Percentiles rank a stretch among this genome's conserved stretches.
These are phyloP conservation scores for Herpetotheres cachinnans DNA, from an alignment of 2,113 vertebrate genomes.

Conservation along the genomic window DNA sequence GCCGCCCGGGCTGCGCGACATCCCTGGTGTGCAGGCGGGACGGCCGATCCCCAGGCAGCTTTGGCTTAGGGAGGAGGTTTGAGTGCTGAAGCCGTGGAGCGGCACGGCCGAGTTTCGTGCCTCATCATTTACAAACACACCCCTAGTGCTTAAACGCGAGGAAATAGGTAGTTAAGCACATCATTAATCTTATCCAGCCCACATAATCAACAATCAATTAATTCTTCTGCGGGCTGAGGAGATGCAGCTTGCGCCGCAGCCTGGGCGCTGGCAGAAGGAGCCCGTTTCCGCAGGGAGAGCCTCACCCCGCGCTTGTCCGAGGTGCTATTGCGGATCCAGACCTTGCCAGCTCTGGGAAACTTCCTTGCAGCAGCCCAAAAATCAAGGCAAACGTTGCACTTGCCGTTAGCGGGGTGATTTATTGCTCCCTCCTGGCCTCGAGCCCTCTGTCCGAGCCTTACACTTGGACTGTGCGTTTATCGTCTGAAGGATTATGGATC, in stretches of 20 bases:
- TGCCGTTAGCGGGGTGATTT: background rate
- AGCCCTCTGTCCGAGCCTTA: background rate
- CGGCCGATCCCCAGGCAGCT: fast-evolving
- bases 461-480: fast-evolving
- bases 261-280: background rate
- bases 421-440: background rate
- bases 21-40: background rate
- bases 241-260: fast-evolving
- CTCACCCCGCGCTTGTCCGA: fast-evolving
- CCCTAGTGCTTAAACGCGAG: background rate
- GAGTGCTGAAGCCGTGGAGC: background rate
- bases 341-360: background rate
- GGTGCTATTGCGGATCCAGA: background rate
- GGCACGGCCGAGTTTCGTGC: background rate
- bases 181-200: slow-evolving; percentile 50
- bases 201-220: slow-evolving; percentile 47
- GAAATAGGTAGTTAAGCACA: slow-evolving; percentile 44
- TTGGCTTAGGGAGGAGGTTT: background rate
- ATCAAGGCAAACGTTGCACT: background rate
- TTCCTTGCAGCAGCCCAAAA: background rate
- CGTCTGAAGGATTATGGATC: background rate
- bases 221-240: background rate
- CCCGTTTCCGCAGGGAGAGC: background rate
- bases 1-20: fast-evolving
- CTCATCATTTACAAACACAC: background rate